phyloP scores from a whole-genome alignment of 2,113 vertebrate genomes.

The Marmota flaviventris region DNA sequence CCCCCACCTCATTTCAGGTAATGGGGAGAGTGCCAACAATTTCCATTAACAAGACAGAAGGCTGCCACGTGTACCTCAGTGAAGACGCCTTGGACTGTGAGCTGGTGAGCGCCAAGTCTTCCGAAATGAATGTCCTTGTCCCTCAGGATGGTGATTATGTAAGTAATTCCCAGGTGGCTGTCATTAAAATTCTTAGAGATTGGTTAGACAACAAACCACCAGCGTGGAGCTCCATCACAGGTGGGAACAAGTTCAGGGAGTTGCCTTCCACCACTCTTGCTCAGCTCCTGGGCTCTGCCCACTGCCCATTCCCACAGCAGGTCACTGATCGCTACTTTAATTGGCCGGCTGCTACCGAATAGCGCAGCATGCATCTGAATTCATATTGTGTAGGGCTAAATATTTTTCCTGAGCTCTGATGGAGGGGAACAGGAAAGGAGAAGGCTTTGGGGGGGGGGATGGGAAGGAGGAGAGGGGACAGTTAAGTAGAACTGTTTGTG shows the following conservation, averaged over 20 bases:
- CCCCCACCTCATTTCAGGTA: conserved; percentile 87
- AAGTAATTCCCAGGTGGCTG: conserved; percentile 85
- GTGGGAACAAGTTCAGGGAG: neutral
- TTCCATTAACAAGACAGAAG: conserved; percentile 99
- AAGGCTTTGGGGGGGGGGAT: neutral
- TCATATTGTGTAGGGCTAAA: neutral
- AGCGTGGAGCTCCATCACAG: neutral
- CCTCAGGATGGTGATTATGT: conserved; percentile 96
- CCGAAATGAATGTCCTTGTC: conserved; percentile 97
- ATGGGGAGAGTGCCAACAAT: conserved; percentile 97
- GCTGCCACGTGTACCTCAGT: conserved; percentile 98
- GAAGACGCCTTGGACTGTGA: conserved; percentile 94
- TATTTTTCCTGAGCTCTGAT: neutral
- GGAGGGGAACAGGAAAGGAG: neutral
- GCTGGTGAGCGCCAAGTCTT: conserved; percentile 98
- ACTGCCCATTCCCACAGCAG: neutral
- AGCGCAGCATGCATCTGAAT: neutral
- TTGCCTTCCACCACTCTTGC: neutral
- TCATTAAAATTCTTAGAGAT: conserved; percentile 4
- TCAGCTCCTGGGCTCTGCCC: neutral
- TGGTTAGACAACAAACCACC: neutral
- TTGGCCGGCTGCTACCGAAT: neutral
- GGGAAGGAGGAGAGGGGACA: no score
- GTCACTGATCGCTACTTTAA: neutral
- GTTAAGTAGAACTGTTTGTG: neutral